A percentile compares a stretch with the other conserved stretches of the same genome.
Conservation (phyloP, 2,797 vertebrate genomes). For the Molossus alvarezi region DNA sequence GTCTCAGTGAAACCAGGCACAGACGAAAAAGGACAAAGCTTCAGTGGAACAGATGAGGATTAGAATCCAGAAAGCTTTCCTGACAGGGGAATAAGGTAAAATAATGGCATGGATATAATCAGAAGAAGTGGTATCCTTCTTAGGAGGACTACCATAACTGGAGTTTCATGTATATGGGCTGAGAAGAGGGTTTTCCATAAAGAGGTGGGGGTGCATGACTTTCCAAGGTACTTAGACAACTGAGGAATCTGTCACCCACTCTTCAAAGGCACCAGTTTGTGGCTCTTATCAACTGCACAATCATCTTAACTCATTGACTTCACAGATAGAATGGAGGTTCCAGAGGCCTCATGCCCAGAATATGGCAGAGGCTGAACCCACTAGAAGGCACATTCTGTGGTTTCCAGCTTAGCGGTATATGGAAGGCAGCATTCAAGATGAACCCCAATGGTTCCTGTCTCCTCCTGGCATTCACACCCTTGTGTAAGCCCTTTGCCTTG, state of each 20-base stretch:
- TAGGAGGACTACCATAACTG: neutral
- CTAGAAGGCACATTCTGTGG: neutral
- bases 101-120: neutral
- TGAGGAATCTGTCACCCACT: neutral
- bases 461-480: neutral
- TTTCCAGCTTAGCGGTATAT: neutral
- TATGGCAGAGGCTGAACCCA: neutral
- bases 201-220: neutral
- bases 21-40: neutral
- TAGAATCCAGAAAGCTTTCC: neutral
- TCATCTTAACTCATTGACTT: neutral
- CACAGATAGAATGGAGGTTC: constrained; percentile 3
- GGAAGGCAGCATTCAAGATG: neutral
- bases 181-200: neutral
- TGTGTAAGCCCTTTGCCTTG: neutral
- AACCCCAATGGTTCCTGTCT: too few relatives aligned
- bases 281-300: neutral
- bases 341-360: neutral
- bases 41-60: neutral
- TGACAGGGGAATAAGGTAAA: neutral
- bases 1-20: neutral
- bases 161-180: neutral
- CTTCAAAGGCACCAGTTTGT: neutral
- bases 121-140: neutral
- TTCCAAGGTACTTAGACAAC: neutral